phyloP scores from a whole-genome alignment of 2,113 vertebrate genomes.

The Seriola rivoliana region DNA sequence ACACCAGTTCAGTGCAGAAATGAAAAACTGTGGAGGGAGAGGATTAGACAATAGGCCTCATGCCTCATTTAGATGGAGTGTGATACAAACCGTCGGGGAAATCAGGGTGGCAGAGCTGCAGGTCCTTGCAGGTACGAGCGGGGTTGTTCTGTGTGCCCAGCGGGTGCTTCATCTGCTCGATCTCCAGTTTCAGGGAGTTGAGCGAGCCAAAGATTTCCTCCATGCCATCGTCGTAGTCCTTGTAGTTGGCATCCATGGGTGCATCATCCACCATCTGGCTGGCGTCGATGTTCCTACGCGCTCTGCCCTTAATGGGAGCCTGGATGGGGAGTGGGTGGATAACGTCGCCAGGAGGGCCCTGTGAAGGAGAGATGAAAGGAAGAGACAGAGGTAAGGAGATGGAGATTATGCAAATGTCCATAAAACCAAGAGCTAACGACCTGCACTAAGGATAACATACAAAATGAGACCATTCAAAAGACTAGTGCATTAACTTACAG shows the following conservation, averaged over 20 bases:
- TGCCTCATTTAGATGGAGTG: not conserved
- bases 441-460: not conserved
- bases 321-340: conserved; percentile 95
- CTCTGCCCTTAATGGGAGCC: conserved; percentile 85
- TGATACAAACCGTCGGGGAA: conserved; percentile 92
- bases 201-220: conserved; percentile 98
- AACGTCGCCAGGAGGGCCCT: conserved; percentile 97
- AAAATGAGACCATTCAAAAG: not conserved
- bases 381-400: not conserved
- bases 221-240: conserved; percentile 98
- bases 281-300: conserved; percentile 91
- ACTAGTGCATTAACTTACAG: conserved; percentile 86
- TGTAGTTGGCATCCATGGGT: conserved; percentile 87
- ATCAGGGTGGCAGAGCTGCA: conserved; percentile 96
- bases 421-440: not conserved
- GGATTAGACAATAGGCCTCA: not conserved
- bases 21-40: not conserved
- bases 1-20: not conserved
- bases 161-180: conserved; percentile 98
- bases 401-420: not conserved
- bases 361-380: conserved; percentile 1
- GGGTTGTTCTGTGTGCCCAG: conserved; percentile 95
- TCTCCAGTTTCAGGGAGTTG: conserved; percentile 97
- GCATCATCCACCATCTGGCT: conserved; percentile 93
- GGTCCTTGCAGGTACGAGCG: conserved; percentile 97